Evolutionary conservation across 2,113 vertebrate genomes (phyloP).

Genomic region (Elachura formosa): DNA sequence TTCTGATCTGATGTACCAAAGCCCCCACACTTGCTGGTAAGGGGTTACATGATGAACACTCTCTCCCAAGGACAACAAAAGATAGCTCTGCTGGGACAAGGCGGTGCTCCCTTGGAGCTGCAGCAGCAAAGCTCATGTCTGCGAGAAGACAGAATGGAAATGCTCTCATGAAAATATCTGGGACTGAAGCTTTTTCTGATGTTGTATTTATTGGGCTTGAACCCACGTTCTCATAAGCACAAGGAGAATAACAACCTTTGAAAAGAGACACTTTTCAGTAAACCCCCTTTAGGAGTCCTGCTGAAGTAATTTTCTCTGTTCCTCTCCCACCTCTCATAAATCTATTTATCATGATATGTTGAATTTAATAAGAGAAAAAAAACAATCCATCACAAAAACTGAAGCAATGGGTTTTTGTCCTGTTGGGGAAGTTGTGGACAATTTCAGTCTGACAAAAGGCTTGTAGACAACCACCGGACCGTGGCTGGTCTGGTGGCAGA

Average conservation of each 20-base stretch:
- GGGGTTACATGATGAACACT: neutral
- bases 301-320: rapidly evolving
- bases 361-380: neutral
- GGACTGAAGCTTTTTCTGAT: neutral
- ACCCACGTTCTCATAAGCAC: neutral
- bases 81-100: neutral
- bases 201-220: neutral
- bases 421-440: neutral
- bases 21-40: neutral
- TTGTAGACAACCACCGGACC: neutral
- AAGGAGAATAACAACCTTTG: neutral
- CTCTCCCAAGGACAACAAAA: neutral
- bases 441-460: neutral
- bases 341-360: neutral
- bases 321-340: neutral
- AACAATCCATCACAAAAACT: neutral
- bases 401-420: neutral
- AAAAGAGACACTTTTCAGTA: neutral
- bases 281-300: neutral
- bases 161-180: neutral
- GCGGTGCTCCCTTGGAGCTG: rapidly evolving
- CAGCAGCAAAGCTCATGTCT: neutral
- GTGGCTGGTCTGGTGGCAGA: neutral
- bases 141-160: neutral
- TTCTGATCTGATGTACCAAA: neutral